Conservation (phyloP, 2,113 vertebrate species). For the Hemiscyllium ocellatum region DNA sequence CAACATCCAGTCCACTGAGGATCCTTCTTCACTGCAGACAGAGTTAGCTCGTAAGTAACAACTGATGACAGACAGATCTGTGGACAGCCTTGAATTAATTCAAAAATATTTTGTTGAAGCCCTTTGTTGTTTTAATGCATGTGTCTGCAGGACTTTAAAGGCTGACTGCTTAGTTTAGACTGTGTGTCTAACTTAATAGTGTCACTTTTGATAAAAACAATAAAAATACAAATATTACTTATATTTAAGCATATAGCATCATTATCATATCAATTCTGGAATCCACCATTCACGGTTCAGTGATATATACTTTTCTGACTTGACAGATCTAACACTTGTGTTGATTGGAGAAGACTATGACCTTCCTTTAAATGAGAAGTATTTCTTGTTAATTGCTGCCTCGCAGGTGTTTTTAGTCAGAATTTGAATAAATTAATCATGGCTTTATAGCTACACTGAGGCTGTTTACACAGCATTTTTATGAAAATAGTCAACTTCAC, state of each 20-base stretch:
- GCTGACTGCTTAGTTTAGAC: neutral
- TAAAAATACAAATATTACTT: slow-evolving; percentile 17
- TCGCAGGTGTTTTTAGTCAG: neutral
- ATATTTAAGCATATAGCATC: neutral
- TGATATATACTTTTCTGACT: neutral
- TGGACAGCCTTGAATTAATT: neutral
- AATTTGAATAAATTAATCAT: neutral
- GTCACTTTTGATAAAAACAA: slow-evolving; percentile 5
- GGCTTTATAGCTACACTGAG: neutral
- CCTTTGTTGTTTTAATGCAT: neutral
- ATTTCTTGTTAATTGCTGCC: neutral
- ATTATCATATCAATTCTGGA: neutral
- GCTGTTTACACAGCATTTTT: neutral
- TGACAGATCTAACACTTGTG: neutral
- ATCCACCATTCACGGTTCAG: neutral
- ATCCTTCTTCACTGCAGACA: slow-evolving; percentile 55
- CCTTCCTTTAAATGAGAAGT: neutral
- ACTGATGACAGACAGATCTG: neutral
- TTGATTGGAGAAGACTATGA: neutral
- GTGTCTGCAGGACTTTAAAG: neutral
- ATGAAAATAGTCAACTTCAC: too few relatives aligned
- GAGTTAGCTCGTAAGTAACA: slow-evolving; percentile 62
- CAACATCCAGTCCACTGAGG: slow-evolving; percentile 58
- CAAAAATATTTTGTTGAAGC: slow-evolving; percentile 4
- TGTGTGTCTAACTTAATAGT: neutral